Percentiles rank a stretch among this genome's conserved stretches.
These are phyloP conservation scores for Spizella passerina DNA, from an alignment of 2,797 vertebrate genomes.

Conservation along the genomic window DNA sequence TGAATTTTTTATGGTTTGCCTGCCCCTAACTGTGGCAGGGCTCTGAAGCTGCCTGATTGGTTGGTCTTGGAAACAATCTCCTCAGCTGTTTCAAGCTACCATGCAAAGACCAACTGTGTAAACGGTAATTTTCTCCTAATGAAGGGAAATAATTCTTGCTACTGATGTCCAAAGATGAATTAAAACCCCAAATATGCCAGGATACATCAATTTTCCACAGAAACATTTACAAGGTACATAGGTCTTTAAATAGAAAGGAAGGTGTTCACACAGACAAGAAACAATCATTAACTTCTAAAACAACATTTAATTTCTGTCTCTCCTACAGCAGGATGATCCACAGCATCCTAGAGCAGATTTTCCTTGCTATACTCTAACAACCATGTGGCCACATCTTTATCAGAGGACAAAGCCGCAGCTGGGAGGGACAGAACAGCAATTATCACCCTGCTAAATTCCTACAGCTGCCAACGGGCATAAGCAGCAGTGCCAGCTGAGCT, in stretches of 20 bases:
- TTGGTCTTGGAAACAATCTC: neutral
- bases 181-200: neutral
- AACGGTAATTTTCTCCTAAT: neutral
- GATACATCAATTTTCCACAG: neutral
- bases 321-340: neutral
- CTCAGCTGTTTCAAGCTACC: neutral
- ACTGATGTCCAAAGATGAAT: neutral
- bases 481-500: neutral
- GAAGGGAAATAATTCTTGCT: neutral
- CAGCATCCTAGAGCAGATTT: neutral
- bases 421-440: neutral
- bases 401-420: neutral
- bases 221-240: neutral
- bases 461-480: neutral
- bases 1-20: neutral
- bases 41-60: neutral
- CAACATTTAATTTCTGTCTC: neutral
- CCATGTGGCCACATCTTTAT: neutral
- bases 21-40: neutral
- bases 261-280: neutral
- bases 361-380: neutral
- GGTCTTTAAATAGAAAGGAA: neutral
- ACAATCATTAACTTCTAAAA: neutral
- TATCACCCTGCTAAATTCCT: neutral
- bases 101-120: neutral